Conservation (phyloP, 1,140 invertebrate genomes). For the Phymorhynchus buccinoides region DNA sequence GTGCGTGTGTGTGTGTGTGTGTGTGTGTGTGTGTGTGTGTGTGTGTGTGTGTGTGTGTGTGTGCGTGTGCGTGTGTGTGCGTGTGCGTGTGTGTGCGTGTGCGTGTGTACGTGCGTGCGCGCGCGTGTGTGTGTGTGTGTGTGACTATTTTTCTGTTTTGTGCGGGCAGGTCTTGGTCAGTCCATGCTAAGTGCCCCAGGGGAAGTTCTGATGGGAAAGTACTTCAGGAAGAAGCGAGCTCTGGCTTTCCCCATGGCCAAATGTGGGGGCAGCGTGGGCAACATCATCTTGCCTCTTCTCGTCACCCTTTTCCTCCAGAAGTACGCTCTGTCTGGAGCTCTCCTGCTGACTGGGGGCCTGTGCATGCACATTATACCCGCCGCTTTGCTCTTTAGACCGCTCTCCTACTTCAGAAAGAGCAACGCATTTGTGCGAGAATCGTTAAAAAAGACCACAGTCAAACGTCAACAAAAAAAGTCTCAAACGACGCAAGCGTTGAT, state of each 20-base stretch:
- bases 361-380: constrained; percentile 36
- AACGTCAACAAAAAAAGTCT: too few species aligned
- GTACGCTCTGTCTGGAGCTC: constrained; percentile 38
- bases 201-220: constrained; percentile 30
- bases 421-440: too few species aligned
- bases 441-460: too few species aligned
- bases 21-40: too few species aligned
- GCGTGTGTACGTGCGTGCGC: too few species aligned
- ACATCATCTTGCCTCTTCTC: constrained; percentile 36
- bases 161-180: constrained; percentile 13
- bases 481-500: not conserved
- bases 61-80: too few species aligned
- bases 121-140: not conserved
- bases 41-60: too few species aligned
- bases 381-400: constrained; percentile 36
- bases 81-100: too few species aligned
- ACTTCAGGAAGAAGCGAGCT: constrained; percentile 38
- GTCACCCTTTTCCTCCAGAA: constrained; percentile 30
- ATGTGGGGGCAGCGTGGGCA: constrained; percentile 38
- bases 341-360: constrained; percentile 38
- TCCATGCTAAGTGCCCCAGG: constrained; percentile 22
- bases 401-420: not conserved
- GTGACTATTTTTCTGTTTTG: too few species aligned
- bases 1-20: too few species aligned
- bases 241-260: constrained; percentile 39